phyloP scores from a whole-genome alignment of 2,113 vertebrate species.

The Pogona vitticeps region DNA sequence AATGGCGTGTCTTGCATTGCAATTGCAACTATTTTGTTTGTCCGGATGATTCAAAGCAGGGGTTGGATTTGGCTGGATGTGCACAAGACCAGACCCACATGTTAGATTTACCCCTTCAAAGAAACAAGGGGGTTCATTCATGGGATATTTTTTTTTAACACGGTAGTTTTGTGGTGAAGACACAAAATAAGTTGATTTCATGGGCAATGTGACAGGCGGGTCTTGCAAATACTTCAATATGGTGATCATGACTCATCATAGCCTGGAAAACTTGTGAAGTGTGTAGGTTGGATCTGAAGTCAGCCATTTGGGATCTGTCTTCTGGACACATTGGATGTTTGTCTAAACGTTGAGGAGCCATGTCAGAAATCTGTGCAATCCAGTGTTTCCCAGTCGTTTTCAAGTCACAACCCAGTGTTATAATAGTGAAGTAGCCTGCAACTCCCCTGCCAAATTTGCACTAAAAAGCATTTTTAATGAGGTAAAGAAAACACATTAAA shows the following conservation, averaged over 20 bases:
- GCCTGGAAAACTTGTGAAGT: background rate
- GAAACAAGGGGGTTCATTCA: background rate
- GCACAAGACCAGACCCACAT: background rate
- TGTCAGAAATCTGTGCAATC: background rate
- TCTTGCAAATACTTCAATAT: background rate
- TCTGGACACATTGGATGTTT: background rate
- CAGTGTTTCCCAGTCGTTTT: too few species aligned
- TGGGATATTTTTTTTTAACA: background rate
- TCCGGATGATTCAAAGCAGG: background rate
- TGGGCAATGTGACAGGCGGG: background rate
- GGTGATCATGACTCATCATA: background rate
- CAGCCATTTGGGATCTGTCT: background rate
- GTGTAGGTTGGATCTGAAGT: background rate
- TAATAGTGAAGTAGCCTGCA: too few species aligned
- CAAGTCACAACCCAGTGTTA: too few species aligned
- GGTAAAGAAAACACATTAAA: too few species aligned
- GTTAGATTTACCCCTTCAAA: background rate
- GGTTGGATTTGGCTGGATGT: background rate
- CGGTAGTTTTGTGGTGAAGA: background rate
- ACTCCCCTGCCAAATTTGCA: too few species aligned
- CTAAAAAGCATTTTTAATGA: too few species aligned
- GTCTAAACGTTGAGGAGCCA: background rate
- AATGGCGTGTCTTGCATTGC: constrained; percentile 6
- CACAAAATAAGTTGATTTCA: background rate
- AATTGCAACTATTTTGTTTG: constrained; percentile 3